Percentiles rank a stretch among this genome's conserved stretches.
Evolutionary conservation across 2,113 vertebrate species (phyloP).

Genomic region (Carassius gibelio): DNA sequence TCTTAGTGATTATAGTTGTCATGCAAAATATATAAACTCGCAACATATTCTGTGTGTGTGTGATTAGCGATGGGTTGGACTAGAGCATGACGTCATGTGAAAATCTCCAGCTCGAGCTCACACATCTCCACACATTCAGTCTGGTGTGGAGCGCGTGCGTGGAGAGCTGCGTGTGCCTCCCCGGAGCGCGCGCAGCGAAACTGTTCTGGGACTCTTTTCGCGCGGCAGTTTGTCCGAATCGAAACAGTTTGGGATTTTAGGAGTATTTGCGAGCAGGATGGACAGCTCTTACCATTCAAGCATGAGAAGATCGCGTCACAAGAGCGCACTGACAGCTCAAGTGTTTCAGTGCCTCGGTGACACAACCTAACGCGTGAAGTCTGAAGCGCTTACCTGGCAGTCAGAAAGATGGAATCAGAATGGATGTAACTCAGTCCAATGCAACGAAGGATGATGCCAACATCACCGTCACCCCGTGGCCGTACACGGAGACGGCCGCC

Average conservation of each 20-base stretch:
- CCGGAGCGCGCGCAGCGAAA: background rate
- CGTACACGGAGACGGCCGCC: constrained; percentile 75
- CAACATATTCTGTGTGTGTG: background rate
- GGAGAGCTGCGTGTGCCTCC: constrained; percentile 11
- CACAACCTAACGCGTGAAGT: constrained; percentile 16
- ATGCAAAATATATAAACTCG: background rate
- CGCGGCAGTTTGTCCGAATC: no score
- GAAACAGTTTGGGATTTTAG: background rate
- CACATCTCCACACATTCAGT: constrained; percentile 25
- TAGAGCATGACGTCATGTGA: constrained; percentile 48
- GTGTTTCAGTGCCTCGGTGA: background rate
- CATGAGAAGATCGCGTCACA: constrained; percentile 2
- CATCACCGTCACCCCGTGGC: constrained; percentile 50
- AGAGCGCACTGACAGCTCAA: constrained; percentile 13
- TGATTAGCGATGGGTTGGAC: constrained; percentile 42
- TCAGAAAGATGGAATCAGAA: constrained; percentile 47
- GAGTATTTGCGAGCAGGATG: background rate
- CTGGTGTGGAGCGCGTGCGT: constrained; percentile 15
- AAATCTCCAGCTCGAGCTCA: constrained; percentile 30
- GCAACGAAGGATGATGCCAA: constrained; percentile 63
- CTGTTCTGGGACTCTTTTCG: background rate
- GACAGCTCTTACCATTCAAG: background rate
- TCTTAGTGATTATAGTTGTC: background rate
- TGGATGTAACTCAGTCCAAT: constrained; percentile 55
- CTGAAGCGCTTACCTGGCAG: background rate